Evolutionary conservation across 2,888 invertebrate genomes (phyloP).

Genomic region (Nymphalis c-album): DNA sequence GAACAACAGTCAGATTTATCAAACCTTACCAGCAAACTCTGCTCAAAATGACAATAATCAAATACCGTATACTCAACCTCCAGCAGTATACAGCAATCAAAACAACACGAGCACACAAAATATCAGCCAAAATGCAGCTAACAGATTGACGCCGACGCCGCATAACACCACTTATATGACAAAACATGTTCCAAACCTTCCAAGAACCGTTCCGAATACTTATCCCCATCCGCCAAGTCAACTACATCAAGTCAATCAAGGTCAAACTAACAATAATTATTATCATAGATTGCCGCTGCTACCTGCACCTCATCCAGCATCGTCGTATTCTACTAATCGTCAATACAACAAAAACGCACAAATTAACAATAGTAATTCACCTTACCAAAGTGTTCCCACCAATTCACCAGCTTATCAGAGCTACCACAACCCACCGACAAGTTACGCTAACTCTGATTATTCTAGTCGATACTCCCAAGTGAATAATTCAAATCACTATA

Average conservation of each 20-base stretch:
- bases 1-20: slow-evolving; percentile 66
- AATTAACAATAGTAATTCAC: slow-evolving; percentile 52
- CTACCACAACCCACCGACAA: slow-evolving; percentile 78
- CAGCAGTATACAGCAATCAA: slow-evolving; percentile 62
- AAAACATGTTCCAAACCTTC: slow-evolving; percentile 60
- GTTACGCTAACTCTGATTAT: slow-evolving; percentile 72
- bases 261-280: slow-evolving; percentile 63
- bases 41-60: slow-evolving; percentile 61
- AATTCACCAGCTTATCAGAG: slow-evolving; percentile 72
- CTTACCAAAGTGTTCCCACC: slow-evolving; percentile 77
- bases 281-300: slow-evolving; percentile 67
- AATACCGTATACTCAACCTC: slow-evolving; percentile 69
- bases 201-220: slow-evolving; percentile 64
- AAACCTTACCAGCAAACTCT: slow-evolving; percentile 58
- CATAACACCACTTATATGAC: slow-evolving; percentile 59
- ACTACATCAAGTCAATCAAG: slow-evolving; percentile 60
- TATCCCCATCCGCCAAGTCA: slow-evolving; percentile 68
- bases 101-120: slow-evolving; percentile 69
- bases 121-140: slow-evolving; percentile 69
- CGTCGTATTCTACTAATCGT: slow-evolving; percentile 56
- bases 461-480: slow-evolving; percentile 76
- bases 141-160: slow-evolving; percentile 67
- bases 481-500: slow-evolving; percentile 63
- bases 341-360: slow-evolving; percentile 56
- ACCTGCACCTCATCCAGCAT: slow-evolving; percentile 48